Percentiles rank a stretch among this genome's conserved stretches.
phyloP scores from a whole-genome alignment of 2,888 invertebrate genomes.

The Nomada ruficornis region DNA sequence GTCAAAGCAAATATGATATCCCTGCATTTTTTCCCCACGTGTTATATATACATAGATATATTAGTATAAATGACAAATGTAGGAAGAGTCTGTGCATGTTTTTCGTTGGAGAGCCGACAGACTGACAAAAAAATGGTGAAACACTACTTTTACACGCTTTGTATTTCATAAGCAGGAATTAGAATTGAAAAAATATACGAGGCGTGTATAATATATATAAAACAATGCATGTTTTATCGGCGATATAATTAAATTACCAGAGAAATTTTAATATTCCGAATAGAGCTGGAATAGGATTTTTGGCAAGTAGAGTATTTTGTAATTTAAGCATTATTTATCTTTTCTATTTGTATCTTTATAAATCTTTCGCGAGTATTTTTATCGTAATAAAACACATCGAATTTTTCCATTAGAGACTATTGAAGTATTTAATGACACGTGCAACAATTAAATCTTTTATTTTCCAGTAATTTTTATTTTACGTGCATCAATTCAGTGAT shows the following conservation, averaged over 20 bases:
- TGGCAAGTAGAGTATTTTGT: not conserved
- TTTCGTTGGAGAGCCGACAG: slow-evolving; percentile 21
- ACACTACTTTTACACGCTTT: slow-evolving; percentile 35
- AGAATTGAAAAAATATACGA: slow-evolving; percentile 3
- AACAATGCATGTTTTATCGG: slow-evolving; percentile 20
- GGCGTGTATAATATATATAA: slow-evolving; percentile 23
- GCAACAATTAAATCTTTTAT: slow-evolving; percentile 7
- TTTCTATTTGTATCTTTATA: slow-evolving; percentile 2
- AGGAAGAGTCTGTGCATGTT: slow-evolving; percentile 19
- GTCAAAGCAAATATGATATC: slow-evolving; percentile 1
- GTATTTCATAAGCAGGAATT: slow-evolving; percentile 11
- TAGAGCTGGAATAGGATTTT: not conserved
- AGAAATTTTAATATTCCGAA: not conserved
- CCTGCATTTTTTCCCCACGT: slow-evolving; percentile 19
- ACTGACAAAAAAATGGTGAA: not conserved
- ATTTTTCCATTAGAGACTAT: slow-evolving; percentile 1
- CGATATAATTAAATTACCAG: slow-evolving; percentile 10
- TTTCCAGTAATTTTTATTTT: not conserved
- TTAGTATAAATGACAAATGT: slow-evolving; percentile 28
- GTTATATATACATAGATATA: slow-evolving; percentile 1
- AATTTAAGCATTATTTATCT: not conserved
- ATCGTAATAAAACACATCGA: not conserved
- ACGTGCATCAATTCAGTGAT: not conserved
- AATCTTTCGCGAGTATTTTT: not conserved
- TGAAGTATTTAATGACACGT: not conserved